Evolutionary conservation across 2,113 vertebrate species (phyloP), one percentile per base, ranked within the genome.

Genomic region (Mus spicilegus): DNA sequence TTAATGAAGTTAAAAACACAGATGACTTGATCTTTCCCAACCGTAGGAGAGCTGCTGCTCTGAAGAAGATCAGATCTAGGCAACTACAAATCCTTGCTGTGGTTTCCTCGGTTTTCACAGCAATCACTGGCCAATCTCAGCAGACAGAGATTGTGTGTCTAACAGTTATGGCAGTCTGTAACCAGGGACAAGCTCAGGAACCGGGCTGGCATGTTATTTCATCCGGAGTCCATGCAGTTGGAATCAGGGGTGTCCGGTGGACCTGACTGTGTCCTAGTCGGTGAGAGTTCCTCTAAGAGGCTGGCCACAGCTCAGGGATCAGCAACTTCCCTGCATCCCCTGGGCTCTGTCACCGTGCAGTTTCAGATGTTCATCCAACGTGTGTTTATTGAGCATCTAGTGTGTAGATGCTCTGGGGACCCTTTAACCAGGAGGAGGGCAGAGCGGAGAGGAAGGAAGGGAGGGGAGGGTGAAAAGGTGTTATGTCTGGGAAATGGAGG

Each of bases 1-100:
- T 98, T 98, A 98, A 98, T 98, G 98, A 98, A 98, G 97, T 97
- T 98, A 98, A 98, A 98, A 98, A 98, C 95, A 97, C 91, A 92
- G 93, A 98, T 97, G 98, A 98, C 98, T 98, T 98, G 97, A 98
- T 98, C 98, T 98, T 97, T 98, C 97, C 98, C 97, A 98, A 98
- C 97, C 90, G 96, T 90, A 98, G 97, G 97, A 98, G 98, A 98
- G 98, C 98, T 95, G 96, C 96, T 98, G 97, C 98, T 98, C 98
- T 96, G 88, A 84, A 96, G 97, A 97, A 98, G 98, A 98, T 91
- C 95, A 98, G 98, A 98, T 98, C 97, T 84, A 33, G 88, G 96
- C 98, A 72, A 89, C 42, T 98, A 73, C 97, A 98, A 98, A 98
- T 98, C 98, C 98, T 98, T 98, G 98, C 90, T 90, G 91, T 96